Evolutionary conservation across 1,140 invertebrate species (phyloP).

Genomic region (Ostrea denselamellosa): DNA sequence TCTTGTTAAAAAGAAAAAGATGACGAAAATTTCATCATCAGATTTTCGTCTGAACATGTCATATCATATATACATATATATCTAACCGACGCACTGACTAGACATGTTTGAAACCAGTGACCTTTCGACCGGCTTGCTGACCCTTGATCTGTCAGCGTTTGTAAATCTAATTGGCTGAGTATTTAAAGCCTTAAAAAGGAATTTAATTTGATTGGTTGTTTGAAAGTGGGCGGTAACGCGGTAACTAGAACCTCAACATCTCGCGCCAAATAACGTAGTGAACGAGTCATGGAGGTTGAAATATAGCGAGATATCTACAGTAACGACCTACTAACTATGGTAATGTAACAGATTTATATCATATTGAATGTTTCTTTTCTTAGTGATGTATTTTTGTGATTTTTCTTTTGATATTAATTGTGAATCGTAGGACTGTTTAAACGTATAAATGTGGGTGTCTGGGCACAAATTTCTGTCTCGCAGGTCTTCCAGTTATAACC

Average conservation of each 20-base stretch:
- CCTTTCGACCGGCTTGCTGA: slow-evolving; percentile 48
- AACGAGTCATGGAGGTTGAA: slow-evolving; percentile 31
- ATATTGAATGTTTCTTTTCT: background rate
- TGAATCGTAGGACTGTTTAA: background rate
- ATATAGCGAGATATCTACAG: slow-evolving; percentile 22
- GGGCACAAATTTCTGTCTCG: background rate
- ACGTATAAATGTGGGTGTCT: background rate
- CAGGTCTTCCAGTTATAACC: background rate
- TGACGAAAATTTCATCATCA: background rate
- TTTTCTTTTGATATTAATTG: background rate
- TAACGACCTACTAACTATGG: slow-evolving; percentile 17
- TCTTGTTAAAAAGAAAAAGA: background rate
- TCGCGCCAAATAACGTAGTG: slow-evolving; percentile 70
- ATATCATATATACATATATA: slow-evolving; percentile 24
- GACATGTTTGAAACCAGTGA: slow-evolving; percentile 64
- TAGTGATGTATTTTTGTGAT: background rate
- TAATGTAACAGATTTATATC: slow-evolving; percentile 6
- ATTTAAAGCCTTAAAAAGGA: slow-evolving; percentile 10
- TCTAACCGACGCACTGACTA: slow-evolving; percentile 40
- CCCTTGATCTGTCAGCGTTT: background rate
- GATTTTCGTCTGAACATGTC: slow-evolving; percentile 35
- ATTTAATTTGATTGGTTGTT: slow-evolving; percentile 61
- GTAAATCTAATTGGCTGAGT: slow-evolving; percentile 58
- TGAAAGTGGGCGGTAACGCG: slow-evolving; percentile 59
- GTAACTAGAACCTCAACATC: slow-evolving; percentile 64